Evolutionary conservation across 2,888 invertebrate genomes (phyloP).

Genomic region (Altica lythri): DNA sequence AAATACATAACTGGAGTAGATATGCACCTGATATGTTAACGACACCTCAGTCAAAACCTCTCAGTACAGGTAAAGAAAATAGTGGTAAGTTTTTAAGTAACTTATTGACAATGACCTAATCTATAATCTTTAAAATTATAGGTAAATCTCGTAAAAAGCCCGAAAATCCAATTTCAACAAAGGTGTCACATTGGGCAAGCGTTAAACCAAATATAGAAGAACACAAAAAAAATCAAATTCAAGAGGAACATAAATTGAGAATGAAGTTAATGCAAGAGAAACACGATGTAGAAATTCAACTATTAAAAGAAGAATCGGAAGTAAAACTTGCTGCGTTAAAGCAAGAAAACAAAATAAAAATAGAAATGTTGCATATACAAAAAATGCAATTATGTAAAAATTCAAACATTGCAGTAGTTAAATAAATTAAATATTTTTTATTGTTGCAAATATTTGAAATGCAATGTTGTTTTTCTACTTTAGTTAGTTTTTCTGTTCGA

Average conservation of each 20-base stretch:
- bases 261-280: slow-evolving; percentile 2
- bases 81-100: no score
- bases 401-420: no score
- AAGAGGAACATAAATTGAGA: slow-evolving; percentile 1
- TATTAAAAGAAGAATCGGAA: slow-evolving; percentile 1
- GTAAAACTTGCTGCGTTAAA: neutral
- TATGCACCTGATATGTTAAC: no score
- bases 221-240: neutral
- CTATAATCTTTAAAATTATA: neutral
- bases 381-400: slow-evolving; percentile 5
- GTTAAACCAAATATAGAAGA: neutral
- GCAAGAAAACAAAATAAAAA: slow-evolving; percentile 5
- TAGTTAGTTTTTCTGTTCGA: no score
- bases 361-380: neutral
- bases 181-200: neutral
- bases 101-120: neutral
- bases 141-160: neutral
- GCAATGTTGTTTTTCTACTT: no score
- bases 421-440: no score
- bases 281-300: neutral
- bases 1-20: no score
- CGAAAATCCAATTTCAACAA: neutral
- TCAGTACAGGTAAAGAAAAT: no score
- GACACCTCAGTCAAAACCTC: no score
- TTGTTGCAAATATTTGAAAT: no score